Evolutionary conservation across 2,113 vertebrate species (phyloP), one percentile per base, ranked within the genome.

Genomic region (Cyphotilapia sp.): DNA sequence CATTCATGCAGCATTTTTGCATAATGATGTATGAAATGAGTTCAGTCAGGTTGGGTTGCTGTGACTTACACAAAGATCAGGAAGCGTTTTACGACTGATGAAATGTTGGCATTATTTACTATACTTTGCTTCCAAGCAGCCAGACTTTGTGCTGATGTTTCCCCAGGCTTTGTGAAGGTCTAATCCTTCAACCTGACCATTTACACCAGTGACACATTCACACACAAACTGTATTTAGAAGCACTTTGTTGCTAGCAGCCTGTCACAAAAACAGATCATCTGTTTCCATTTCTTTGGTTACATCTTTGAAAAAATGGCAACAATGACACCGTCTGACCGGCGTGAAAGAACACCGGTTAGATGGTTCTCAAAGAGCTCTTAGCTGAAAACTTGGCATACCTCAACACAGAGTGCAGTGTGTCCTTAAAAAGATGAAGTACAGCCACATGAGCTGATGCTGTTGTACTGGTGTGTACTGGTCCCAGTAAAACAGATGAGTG

Each of bases 391-490:
- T 7, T 66, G 17, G 17, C 31, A 35, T 13, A 22, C 19, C 19
- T 22, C 19, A 69, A 22, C 19, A 69, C 35, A 22, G 63, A 40
- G 63, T 69, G 61, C 61, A 35, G 17, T 66, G 17, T 66, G 16
- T 63, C 59, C 59, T 63, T 63, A 63, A 35, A 29, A n/a, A 78
- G 10, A 31, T 8, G 22, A 16, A 87, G 8, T 14, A 38, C 33
- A 31, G 16, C 83, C 2, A 42, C 33, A 27, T 19, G 9, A 40
- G 31, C 78, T 54, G 11, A 38, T 81, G 13, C 76, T 61, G 22
- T 8, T 47, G 57, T 33, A 61, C 29, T 69, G 40, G 27, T 19
- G 66, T 5, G 71, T 81, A 91, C 93, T 95, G 85, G 49, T 91
- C 91, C 81, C 85, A 63, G 85, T 71, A 82, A 76, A 49, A 59